A percentile compares a stretch with the other conserved stretches of the same genome.
These are phyloP conservation scores for Dasypus novemcinctus DNA, from an alignment of 2,113 vertebrate genomes.

Conservation along the genomic window DNA sequence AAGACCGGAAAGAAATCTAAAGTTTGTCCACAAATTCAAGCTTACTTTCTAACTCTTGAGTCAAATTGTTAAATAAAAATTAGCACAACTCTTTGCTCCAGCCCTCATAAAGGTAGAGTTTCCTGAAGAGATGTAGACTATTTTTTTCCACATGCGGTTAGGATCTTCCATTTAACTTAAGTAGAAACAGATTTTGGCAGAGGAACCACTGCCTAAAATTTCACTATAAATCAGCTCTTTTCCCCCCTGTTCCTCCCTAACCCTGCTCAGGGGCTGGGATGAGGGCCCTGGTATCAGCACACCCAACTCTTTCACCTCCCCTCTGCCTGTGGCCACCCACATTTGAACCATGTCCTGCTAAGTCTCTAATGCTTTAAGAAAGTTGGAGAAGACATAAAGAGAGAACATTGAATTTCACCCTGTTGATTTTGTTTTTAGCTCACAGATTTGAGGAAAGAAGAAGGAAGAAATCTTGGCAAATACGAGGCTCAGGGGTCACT, in stretches of 20 bases:
- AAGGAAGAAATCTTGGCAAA: constrained; percentile 9
- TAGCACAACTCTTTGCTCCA: not conserved
- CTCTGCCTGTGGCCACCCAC: not conserved
- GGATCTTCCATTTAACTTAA: not conserved
- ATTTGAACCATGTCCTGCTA: not conserved
- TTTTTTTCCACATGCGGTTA: not conserved
- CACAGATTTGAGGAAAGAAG: constrained; percentile 32
- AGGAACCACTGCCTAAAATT: not conserved
- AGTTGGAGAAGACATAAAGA: not conserved
- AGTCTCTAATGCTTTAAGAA: not conserved
- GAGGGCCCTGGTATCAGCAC: accelerated
- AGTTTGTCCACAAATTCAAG: constrained; percentile 36
- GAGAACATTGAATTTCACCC: constrained; percentile 35
- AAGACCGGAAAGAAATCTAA: not conserved
- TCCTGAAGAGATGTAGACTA: not conserved
- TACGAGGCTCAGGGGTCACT: not conserved
- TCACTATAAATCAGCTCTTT: not conserved
- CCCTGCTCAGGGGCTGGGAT: not conserved
- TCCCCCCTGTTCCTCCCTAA: no score
- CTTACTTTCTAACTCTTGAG: constrained; percentile 41
- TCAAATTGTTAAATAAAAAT: constrained; percentile 51
- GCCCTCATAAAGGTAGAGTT: not conserved
- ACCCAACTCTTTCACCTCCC: not conserved
- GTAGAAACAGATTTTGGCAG: not conserved
- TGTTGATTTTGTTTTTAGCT: constrained; percentile 27